phyloP scores from a whole-genome alignment of 2,888 invertebrate genomes.

The Stomorhina lunata region DNA sequence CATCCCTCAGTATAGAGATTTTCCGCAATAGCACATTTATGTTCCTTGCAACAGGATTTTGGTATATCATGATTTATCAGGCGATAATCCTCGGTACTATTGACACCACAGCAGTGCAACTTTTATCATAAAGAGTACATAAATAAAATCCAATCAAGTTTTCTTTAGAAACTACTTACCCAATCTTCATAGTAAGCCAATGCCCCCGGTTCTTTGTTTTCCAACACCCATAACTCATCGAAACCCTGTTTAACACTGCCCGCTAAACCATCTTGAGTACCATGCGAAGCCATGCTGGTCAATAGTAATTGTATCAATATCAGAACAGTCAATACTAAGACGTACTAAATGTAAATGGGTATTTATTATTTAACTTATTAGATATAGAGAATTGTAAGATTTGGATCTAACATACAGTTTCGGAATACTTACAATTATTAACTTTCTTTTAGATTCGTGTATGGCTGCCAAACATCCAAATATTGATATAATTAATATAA shows the following conservation, averaged over 20 bases:
- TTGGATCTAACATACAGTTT: not conserved
- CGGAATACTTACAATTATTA: conserved; percentile 70
- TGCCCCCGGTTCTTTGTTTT: conserved; percentile 71
- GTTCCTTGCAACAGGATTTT: conserved; percentile 70
- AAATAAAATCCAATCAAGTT: not conserved
- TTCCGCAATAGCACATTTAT: conserved; percentile 68
- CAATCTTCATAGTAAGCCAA: conserved; percentile 74
- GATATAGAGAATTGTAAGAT: not conserved
- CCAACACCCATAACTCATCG: conserved; percentile 72
- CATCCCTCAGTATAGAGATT: conserved; percentile 72
- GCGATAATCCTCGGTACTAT: conserved; percentile 72
- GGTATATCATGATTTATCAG: conserved; percentile 73
- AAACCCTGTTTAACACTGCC: conserved; percentile 75
- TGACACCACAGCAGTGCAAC: conserved; percentile 75
- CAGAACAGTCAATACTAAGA: conserved; percentile 69
- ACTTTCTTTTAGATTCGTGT: conserved; percentile 71
- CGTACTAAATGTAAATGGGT: conserved; percentile 67
- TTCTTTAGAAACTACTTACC: conserved; percentile 47
- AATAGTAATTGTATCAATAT: conserved; percentile 73
- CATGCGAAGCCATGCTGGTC: conserved; percentile 76
- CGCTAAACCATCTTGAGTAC: conserved; percentile 74
- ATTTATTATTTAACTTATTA: not conserved
- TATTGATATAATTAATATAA: conserved; percentile 71
- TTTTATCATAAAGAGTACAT: conserved; percentile 18
- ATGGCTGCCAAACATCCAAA: conserved; percentile 75